Evolutionary conservation across 2,797 vertebrate genomes (phyloP).

Genomic region (Stomatorhinus walkeri): DNA sequence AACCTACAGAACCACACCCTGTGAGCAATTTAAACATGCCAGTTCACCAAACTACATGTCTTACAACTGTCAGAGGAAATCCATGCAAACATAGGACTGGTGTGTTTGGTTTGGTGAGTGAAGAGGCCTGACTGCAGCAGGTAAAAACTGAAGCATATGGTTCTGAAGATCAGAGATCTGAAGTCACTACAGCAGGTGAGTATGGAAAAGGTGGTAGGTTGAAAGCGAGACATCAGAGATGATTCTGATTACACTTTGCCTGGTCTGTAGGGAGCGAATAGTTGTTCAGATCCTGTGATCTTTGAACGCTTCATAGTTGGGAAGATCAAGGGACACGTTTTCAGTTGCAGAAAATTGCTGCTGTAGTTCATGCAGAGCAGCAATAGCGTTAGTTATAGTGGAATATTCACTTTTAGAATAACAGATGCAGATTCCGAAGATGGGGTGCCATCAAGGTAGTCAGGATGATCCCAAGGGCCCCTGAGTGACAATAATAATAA

Average conservation of each 20-base stretch:
- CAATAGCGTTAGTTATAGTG: neutral
- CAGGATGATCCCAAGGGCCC: neutral
- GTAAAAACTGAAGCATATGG: neutral
- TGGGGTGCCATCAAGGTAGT: neutral
- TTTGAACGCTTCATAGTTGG: neutral
- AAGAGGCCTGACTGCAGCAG: neutral
- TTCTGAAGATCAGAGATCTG: neutral
- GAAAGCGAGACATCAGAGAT: neutral
- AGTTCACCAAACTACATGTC: neutral
- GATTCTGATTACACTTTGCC: neutral
- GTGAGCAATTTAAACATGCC: neutral
- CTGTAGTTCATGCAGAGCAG: neutral
- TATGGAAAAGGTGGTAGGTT: neutral
- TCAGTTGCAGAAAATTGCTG: neutral
- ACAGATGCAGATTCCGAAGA: neutral
- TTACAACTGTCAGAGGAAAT: neutral
- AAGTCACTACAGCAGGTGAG: neutral
- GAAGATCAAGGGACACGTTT: neutral
- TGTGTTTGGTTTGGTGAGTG: neutral
- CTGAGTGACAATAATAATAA: neutral
- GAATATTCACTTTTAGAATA: neutral
- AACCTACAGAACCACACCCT: neutral
- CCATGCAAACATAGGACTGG: neutral
- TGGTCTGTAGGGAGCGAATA: neutral
- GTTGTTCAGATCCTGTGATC: neutral